phyloP scores from a whole-genome alignment of 2,888 invertebrate genomes.

The Eupithecia centaureata region DNA sequence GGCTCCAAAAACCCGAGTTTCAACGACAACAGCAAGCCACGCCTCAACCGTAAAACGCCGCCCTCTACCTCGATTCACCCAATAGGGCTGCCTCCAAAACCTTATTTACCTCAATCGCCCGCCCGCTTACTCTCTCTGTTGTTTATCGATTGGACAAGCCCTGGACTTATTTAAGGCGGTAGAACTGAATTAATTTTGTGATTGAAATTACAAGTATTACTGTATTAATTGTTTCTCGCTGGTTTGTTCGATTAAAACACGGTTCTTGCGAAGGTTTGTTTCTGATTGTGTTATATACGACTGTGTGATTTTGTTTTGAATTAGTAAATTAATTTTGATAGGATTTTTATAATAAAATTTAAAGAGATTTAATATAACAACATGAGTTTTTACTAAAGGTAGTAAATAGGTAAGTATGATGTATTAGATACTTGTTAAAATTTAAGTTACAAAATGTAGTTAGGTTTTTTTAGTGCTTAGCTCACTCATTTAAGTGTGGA shows the following conservation, averaged over 20 bases:
- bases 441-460: too few relatives aligned
- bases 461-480: too few relatives aligned
- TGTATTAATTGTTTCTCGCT: conserved; percentile 69
- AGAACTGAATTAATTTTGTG: conserved; percentile 80
- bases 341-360: neutral
- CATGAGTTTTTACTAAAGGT: neutral
- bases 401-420: neutral
- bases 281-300: conserved; percentile 45
- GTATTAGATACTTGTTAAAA: neutral
- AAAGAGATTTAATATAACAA: neutral
- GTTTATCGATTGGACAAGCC: conserved; percentile 77
- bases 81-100: conserved; percentile 62
- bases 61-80: conserved; percentile 53
- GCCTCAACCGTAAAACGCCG: conserved; percentile 51
- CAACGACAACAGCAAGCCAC: conserved; percentile 54
- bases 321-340: neutral
- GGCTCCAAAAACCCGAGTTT: conserved; percentile 33
- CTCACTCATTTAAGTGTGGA: too few relatives aligned
- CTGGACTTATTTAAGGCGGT: conserved; percentile 80
- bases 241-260: conserved; percentile 69
- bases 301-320: conserved; percentile 33
- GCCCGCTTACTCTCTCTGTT: conserved; percentile 69
- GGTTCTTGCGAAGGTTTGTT: conserved; percentile 53
- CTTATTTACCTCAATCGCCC: conserved; percentile 77
- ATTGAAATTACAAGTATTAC: conserved; percentile 78